These are phyloP conservation scores for Alca torda DNA, from an alignment of 2,797 vertebrate species.

Conservation along the genomic window DNA sequence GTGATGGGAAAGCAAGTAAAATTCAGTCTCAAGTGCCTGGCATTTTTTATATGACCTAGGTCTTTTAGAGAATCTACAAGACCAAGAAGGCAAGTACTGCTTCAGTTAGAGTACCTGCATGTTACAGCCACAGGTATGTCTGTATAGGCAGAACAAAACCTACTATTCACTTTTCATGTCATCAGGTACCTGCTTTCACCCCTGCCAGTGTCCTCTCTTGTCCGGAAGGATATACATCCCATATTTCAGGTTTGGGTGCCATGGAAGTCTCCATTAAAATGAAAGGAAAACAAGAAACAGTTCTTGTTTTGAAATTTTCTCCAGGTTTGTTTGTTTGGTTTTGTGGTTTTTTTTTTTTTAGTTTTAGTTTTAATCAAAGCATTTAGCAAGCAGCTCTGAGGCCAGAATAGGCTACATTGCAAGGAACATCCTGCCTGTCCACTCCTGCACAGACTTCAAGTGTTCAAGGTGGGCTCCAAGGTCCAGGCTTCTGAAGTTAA, in stretches of 20 bases:
- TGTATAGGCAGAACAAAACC: neutral
- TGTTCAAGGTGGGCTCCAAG: neutral
- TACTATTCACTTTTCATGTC: neutral
- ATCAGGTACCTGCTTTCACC: neutral
- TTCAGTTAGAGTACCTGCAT: neutral
- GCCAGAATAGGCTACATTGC: neutral
- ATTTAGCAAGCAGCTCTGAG: neutral
- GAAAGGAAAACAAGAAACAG: neutral
- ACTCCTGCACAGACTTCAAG: neutral
- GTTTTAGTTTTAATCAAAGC: neutral
- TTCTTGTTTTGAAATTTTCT: neutral
- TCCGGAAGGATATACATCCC: neutral
- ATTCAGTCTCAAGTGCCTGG: neutral
- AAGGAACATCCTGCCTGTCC: neutral
- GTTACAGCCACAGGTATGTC: neutral
- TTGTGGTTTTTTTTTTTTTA: neutral
- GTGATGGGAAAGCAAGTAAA: neutral
- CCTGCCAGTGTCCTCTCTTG: neutral
- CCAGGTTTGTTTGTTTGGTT: too few species aligned
- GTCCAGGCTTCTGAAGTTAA: neutral
- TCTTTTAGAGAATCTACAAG: neutral
- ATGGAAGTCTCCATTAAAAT: neutral
- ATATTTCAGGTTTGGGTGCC: neutral
- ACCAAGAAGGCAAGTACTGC: neutral
- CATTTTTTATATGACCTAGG: neutral